These are phyloP conservation scores for Slavum lentiscoides DNA, from an alignment of 2,888 invertebrate species.

Conservation along the genomic window DNA sequence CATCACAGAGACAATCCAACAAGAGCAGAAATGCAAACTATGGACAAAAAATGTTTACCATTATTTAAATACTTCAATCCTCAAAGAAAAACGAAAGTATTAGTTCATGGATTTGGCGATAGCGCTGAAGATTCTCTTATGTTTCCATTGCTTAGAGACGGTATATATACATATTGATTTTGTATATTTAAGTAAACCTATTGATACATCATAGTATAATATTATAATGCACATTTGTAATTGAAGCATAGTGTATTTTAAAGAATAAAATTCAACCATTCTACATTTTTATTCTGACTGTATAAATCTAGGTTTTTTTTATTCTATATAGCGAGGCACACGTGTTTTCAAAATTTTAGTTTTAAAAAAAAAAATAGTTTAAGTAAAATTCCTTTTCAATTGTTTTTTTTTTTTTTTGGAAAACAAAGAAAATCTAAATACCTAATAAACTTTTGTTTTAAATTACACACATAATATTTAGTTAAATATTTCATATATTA, in stretches of 20 bases:
- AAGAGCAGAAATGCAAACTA: conserved; percentile 56
- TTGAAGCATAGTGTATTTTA: too few relatives aligned
- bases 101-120: conserved; percentile 59
- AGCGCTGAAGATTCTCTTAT: conserved; percentile 57
- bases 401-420: too few relatives aligned
- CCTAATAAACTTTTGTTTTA: too few relatives aligned
- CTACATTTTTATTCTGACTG: neutral
- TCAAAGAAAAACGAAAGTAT: conserved; percentile 57
- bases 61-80: conserved; percentile 57
- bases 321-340: too few relatives aligned
- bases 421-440: too few relatives aligned
- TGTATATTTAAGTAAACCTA: neutral
- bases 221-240: neutral
- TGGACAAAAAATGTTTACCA: conserved; percentile 57
- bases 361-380: too few relatives aligned
- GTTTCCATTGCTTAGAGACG: conserved; percentile 57
- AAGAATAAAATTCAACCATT: neutral
- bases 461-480: neutral
- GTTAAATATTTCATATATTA: neutral
- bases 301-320: neutral
- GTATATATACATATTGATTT: conserved; percentile 53
- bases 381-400: too few relatives aligned
- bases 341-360: too few relatives aligned
- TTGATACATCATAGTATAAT: neutral
- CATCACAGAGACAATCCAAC: conserved; percentile 56